Conservation (phyloP, 2,797 vertebrate species). For the Tolypeutes matacus region DNA sequence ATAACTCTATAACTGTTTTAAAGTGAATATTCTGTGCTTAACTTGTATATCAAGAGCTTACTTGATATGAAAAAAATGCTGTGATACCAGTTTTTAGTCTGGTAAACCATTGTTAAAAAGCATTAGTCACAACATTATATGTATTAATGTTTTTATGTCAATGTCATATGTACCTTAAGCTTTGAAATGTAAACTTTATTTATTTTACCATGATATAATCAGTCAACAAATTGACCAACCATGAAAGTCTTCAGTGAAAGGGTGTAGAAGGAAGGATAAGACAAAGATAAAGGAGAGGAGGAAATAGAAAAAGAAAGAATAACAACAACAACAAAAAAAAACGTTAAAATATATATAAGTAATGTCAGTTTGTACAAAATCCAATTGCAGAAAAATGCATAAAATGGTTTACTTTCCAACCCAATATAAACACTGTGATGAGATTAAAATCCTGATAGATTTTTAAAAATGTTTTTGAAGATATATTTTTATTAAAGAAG, state of each 20-base stretch:
- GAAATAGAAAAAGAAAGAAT: neutral
- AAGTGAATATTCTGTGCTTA: neutral
- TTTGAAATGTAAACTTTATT: neutral
- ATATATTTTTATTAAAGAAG: no score
- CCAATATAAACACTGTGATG: neutral
- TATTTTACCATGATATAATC: neutral
- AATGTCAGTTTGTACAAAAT: neutral
- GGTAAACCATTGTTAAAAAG: neutral
- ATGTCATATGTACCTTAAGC: neutral
- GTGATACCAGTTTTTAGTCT: neutral
- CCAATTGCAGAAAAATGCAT: neutral
- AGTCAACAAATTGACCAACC: neutral
- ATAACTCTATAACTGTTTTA: neutral
- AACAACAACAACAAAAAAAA: neutral
- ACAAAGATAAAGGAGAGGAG: neutral
- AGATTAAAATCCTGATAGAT: neutral
- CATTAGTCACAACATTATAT: neutral
- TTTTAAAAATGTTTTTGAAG: neutral
- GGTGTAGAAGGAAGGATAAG: neutral
- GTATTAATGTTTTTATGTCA: neutral
- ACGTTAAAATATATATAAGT: neutral
- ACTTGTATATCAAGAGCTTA: neutral
- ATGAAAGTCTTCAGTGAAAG: neutral
- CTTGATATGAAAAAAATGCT: neutral
- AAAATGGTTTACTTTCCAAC: neutral